These are phyloP conservation scores for Hydrocynus forskahlii DNA, from an alignment of 2,797 vertebrate genomes.

Conservation along the genomic window DNA sequence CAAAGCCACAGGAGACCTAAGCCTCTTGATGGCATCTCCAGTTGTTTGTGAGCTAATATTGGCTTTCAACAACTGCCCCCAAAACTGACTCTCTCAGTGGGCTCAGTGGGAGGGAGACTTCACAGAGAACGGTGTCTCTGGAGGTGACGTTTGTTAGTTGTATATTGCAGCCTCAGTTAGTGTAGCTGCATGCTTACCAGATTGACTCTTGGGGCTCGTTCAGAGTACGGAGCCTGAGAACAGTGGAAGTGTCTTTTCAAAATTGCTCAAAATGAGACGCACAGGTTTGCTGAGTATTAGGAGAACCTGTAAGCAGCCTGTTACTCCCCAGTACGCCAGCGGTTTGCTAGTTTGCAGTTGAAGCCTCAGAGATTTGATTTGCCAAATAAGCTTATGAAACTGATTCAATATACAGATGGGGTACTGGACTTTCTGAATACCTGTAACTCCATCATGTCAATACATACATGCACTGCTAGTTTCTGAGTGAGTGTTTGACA, in stretches of 20 bases:
- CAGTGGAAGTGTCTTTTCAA: background rate
- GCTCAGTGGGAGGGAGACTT: slow-evolving; percentile 12
- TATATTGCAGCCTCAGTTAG: background rate
- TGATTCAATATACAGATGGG: slow-evolving; percentile 1
- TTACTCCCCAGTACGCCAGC: slow-evolving; percentile 10
- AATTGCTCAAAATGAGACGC: background rate
- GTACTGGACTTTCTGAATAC: too few species aligned
- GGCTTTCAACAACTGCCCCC: background rate
- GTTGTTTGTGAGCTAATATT: background rate
- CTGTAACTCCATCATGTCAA: too few species aligned
- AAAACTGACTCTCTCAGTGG: background rate
- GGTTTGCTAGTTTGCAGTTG: background rate
- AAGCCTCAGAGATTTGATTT: background rate
- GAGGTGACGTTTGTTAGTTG: background rate
- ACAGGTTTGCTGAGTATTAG: slow-evolving; percentile 20
- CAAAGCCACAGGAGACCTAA: slow-evolving; percentile 23
- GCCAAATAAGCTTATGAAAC: slow-evolving; percentile 16
- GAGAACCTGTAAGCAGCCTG: background rate
- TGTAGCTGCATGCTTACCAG: background rate
- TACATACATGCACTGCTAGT: too few species aligned
- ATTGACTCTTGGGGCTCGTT: slow-evolving; percentile 6
- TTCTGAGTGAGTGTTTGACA: too few species aligned
- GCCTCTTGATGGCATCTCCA: slow-evolving; percentile 8
- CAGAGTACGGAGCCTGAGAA: background rate
- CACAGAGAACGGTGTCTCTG: slow-evolving; percentile 5